Percentiles rank a stretch among this genome's conserved stretches.
phyloP scores from a whole-genome alignment of 37 sponge, comb jelly and placozoan species.

The Mnemiopsis leidyi region DNA sequence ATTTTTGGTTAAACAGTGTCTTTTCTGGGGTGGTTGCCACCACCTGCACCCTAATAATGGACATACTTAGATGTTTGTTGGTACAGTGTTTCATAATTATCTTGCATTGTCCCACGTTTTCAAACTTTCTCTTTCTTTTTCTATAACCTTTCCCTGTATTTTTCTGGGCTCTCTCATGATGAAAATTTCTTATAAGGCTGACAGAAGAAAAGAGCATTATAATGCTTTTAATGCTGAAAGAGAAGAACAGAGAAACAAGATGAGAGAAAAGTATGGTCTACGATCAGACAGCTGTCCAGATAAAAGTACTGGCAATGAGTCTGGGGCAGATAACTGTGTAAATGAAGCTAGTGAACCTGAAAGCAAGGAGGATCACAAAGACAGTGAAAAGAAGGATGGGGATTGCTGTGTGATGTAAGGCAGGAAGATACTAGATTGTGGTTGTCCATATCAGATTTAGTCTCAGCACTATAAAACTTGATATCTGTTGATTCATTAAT shows the following conservation, averaged over 20 bases:
- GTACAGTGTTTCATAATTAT: too few species aligned
- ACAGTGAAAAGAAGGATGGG: neutral
- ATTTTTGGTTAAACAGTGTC: too few species aligned
- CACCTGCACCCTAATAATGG: too few species aligned
- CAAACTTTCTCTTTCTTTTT: too few species aligned
- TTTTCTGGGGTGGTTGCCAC: too few species aligned
- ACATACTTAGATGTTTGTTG: too few species aligned
- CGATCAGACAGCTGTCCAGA: neutral
- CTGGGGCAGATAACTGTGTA: neutral
- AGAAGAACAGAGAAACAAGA: neutral
- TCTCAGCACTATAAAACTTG: too few species aligned
- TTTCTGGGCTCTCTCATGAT: too few species aligned
- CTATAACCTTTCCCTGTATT: too few species aligned
- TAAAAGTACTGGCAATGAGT: neutral
- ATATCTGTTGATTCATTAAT: too few species aligned
- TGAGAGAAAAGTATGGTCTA: conserved; percentile 31
- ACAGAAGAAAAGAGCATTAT: neutral
- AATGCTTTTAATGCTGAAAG: neutral
- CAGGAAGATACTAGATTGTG: neutral
- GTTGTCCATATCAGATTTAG: too few species aligned
- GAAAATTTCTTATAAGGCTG: neutral
- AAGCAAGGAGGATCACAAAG: neutral
- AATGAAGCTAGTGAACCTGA: neutral
- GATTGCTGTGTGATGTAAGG: neutral
- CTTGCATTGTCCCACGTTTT: too few species aligned